Conservation (phyloP, 2,797 vertebrate species). For the Thamnophis elegans region DNA sequence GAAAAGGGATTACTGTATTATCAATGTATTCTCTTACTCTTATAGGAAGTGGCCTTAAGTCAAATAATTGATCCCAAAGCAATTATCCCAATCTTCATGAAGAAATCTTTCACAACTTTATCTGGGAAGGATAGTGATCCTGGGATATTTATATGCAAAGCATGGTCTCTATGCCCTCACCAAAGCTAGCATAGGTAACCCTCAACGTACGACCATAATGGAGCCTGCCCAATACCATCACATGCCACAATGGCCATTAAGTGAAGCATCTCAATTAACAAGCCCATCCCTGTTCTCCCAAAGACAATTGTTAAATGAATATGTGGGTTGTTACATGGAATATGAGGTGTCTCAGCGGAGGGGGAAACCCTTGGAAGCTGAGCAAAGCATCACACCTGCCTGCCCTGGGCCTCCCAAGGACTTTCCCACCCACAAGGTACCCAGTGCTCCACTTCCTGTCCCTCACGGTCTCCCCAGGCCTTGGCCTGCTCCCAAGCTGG, state of each 20-base stretch:
- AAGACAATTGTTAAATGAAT: not conserved
- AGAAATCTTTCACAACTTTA: not conserved
- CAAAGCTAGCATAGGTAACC: not conserved
- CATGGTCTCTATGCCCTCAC: not conserved
- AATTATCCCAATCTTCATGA: not conserved
- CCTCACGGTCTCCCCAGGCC: not conserved
- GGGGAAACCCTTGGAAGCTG: not conserved
- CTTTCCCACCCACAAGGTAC: not conserved
- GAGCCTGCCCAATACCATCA: not conserved
- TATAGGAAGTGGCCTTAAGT: not conserved
- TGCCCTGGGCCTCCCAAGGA: not conserved
- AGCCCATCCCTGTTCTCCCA: not conserved
- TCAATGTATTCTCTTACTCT: not conserved
- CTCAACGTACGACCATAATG: not conserved
- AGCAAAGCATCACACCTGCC: not conserved
- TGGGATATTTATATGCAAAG: not conserved
- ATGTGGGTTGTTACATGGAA: not conserved
- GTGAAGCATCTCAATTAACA: not conserved
- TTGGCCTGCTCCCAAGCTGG: not conserved
- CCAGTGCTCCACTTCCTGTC: not conserved
- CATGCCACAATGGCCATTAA: not conserved
- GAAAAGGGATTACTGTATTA: not conserved
- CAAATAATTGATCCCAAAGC: not conserved
- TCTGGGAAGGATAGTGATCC: not conserved
- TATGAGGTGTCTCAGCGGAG: not conserved